Evolutionary conservation across 2,113 vertebrate genomes (phyloP).

Genomic region (Nesogale talazaci): DNA sequence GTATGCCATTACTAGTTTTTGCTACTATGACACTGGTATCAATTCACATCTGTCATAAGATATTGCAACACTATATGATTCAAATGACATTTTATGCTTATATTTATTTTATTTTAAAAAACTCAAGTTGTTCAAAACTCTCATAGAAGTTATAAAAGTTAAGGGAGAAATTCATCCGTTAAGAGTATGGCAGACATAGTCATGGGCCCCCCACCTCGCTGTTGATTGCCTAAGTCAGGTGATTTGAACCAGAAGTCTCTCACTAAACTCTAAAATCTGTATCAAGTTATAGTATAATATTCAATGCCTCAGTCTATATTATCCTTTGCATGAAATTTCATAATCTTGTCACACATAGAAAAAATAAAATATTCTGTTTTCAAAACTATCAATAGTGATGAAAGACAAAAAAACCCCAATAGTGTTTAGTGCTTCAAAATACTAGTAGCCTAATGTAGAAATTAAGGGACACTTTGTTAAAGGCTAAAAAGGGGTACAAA

Average conservation of each 20-base stretch:
- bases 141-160: constrained; percentile 34
- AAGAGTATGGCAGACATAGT: neutral
- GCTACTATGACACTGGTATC: constrained; percentile 12
- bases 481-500: constrained; percentile 17
- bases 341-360: neutral
- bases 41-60: neutral
- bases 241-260: constrained; percentile 16
- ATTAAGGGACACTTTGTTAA: neutral
- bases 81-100: neutral
- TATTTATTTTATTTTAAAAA: too few species aligned
- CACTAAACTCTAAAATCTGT: neutral
- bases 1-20: neutral
- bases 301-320: neutral
- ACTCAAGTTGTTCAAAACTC: neutral
- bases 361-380: neutral
- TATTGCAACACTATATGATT: neutral
- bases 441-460: constrained; percentile 41
- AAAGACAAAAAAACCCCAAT: constrained; percentile 10
- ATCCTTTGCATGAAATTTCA: neutral
- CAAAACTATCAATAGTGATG: constrained; percentile 28
- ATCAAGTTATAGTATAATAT: neutral
- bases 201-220: neutral
- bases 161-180: neutral
- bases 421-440: constrained; percentile 27
- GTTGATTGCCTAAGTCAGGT: constrained; percentile 22